These are phyloP conservation scores for Drosophila lutescens DNA, from an alignment of 2,888 invertebrate species.

Conservation along the genomic window DNA sequence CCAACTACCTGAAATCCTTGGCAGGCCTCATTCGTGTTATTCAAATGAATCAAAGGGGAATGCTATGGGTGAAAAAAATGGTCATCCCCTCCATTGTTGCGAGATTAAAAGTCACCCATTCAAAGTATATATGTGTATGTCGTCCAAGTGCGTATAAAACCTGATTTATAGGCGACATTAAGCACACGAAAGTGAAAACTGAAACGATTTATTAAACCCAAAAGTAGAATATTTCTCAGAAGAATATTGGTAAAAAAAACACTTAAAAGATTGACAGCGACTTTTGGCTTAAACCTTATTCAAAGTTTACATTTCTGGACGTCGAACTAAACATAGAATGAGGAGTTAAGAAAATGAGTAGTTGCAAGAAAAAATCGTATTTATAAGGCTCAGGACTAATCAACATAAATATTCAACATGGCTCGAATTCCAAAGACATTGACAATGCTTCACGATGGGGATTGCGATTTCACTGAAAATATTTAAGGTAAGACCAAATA, in stretches of 20 bases:
- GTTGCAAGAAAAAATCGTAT: no score
- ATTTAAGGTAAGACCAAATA: no score
- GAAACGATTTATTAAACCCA: neutral
- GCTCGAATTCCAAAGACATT: no score
- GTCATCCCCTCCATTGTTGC: constrained; percentile 9
- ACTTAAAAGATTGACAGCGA: no score
- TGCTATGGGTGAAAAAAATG: neutral
- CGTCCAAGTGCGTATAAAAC: constrained; percentile 10
- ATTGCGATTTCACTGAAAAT: no score
- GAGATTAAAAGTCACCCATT: constrained; percentile 20
- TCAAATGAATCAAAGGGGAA: constrained; percentile 23
- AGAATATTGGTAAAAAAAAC: neutral
- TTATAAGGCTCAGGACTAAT: no score
- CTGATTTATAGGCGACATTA: constrained; percentile 12
- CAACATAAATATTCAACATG: no score
- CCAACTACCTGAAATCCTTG: constrained; percentile 21
- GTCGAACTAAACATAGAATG: no score
- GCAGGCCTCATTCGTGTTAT: constrained; percentile 20
- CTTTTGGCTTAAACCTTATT: no score
- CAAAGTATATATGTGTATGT: constrained; percentile 9
- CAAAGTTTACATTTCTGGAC: no score
- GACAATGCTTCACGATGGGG: no score
- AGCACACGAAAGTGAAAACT: constrained; percentile 3
- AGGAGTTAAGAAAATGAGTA: no score
- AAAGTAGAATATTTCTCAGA: neutral